These are phyloP conservation scores for Tromatobia lineatoria DNA, from an alignment of 2,888 invertebrate species.

Conservation along the genomic window DNA sequence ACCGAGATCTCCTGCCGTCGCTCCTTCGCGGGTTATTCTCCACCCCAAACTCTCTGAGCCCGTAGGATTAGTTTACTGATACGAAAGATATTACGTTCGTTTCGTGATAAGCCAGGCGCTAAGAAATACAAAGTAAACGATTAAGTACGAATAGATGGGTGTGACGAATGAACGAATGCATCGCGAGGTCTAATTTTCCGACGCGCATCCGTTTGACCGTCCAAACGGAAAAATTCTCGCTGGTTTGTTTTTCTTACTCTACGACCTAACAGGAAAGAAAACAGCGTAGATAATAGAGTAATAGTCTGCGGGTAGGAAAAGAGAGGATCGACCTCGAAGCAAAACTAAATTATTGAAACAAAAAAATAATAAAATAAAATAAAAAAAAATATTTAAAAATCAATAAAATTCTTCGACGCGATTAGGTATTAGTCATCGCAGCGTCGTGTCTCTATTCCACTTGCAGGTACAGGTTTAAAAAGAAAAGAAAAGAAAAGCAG, in stretches of 20 bases:
- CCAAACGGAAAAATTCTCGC: neutral
- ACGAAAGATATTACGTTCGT: neutral
- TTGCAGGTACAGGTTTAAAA: constrained; percentile 24
- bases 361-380: constrained; percentile 11
- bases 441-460: constrained; percentile 52
- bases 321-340: constrained; percentile 7
- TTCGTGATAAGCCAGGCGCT: constrained; percentile 16
- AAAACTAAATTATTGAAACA: constrained; percentile 49
- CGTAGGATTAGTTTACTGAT: constrained; percentile 5
- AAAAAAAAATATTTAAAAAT: neutral
- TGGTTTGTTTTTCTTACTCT: constrained; percentile 27
- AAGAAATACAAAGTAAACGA: constrained; percentile 37
- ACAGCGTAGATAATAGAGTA: constrained; percentile 16
- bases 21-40: constrained; percentile 29
- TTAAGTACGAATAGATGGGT: constrained; percentile 21
- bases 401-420: constrained; percentile 18
- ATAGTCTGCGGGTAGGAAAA: constrained; percentile 11
- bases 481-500: constrained; percentile 8
- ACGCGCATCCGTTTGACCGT: neutral
- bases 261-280: neutral
- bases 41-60: constrained; percentile 10
- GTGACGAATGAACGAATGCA: constrained; percentile 24
- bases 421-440: constrained; percentile 39
- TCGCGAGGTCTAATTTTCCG: constrained; percentile 8
- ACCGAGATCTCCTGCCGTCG: constrained; percentile 22